Evolutionary conservation across 2,113 vertebrate species (phyloP).

Genomic region (Toxotes chatareus): DNA sequence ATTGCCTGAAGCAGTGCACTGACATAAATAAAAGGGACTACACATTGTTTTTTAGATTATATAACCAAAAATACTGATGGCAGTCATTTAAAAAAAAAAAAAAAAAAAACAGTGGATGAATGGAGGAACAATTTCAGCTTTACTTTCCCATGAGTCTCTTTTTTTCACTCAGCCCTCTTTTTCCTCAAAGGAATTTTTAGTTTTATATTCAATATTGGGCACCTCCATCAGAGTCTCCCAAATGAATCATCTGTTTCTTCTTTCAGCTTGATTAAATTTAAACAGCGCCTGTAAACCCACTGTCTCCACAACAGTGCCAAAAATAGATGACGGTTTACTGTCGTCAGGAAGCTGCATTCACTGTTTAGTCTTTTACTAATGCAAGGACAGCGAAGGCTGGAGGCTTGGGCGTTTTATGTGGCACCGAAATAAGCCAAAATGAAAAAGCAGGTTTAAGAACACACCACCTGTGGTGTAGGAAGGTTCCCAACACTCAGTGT

Average conservation of each 20-base stretch:
- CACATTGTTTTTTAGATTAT: neutral
- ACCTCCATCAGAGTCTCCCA: constrained; percentile 25
- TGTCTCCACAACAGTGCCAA: constrained; percentile 43
- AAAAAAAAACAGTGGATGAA: neutral
- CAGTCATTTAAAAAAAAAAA: neutral
- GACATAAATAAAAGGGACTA: neutral
- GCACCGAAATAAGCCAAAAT: constrained; percentile 13
- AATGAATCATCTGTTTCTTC: constrained; percentile 55
- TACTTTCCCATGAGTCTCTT: neutral
- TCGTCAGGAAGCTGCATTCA: constrained; percentile 35
- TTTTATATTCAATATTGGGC: neutral
- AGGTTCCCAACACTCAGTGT: neutral
- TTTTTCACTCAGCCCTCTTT: neutral
- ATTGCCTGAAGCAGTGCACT: neutral
- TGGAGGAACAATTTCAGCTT: neutral
- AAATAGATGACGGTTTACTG: constrained; percentile 47
- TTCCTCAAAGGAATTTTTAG: neutral
- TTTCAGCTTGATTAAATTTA: constrained; percentile 52
- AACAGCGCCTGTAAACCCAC: constrained; percentile 43
- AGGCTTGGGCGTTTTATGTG: constrained; percentile 41
- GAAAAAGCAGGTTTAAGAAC: constrained; percentile 26
- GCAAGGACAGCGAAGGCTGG: constrained; percentile 14
- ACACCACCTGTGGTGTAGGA: constrained; percentile 34
- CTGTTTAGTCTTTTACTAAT: constrained; percentile 55
- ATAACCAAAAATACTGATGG: neutral